Percentiles rank a stretch among this genome's conserved stretches.
Evolutionary conservation across 2,113 vertebrate genomes (phyloP).

Genomic region (Aplodontia rufa): DNA sequence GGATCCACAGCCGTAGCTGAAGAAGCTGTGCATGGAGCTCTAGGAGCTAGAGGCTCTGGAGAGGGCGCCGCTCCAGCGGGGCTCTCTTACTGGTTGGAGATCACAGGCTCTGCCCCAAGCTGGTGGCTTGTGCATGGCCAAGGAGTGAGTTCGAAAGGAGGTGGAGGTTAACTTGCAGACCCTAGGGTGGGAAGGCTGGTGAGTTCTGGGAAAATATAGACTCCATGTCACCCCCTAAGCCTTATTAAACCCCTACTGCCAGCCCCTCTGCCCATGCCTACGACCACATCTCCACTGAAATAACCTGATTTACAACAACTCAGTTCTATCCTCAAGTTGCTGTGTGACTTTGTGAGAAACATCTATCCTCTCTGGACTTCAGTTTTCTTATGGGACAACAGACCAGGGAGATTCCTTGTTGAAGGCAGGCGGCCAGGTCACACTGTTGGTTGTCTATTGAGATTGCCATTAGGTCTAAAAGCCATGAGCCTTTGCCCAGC

Average conservation of each 20-base stretch:
- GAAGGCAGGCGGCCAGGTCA: not conserved
- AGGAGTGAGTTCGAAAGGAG: not conserved
- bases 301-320: not conserved
- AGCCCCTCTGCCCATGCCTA: not conserved
- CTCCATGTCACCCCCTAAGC: accelerated
- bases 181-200: accelerated
- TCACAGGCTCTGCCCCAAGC: accelerated
- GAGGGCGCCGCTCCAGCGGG: accelerated
- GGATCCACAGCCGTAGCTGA: not conserved
- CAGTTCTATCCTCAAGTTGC: not conserved
- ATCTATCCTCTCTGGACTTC: not conserved
- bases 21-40: not conserved
- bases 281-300: not conserved
- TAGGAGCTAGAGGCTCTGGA: not conserved
- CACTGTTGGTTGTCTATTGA: not conserved
- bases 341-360: not conserved
- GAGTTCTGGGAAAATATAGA: not conserved
- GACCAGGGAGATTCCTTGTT: not conserved
- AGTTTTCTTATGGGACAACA: not conserved
- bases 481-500: not conserved
- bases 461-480: not conserved
- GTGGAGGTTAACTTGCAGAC: not conserved
- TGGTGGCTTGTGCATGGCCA: too few relatives aligned
- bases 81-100: not conserved
- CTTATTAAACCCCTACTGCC: not conserved